phyloP scores from a whole-genome alignment of 2,888 invertebrate genomes.

The Catonia carolina region DNA sequence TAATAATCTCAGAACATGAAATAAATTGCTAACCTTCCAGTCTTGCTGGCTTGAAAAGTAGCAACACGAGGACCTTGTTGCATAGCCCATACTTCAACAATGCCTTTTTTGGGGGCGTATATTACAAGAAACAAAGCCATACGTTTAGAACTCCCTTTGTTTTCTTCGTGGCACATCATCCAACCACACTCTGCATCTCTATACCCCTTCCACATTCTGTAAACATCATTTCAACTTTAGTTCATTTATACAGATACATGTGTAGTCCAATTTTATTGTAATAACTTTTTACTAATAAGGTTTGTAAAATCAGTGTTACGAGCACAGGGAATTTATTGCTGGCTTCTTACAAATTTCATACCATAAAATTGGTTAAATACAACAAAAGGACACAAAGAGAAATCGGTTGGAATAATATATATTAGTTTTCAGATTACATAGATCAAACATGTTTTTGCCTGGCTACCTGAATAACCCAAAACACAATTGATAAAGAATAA shows the following conservation, averaged over 20 bases:
- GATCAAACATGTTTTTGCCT: too few relatives aligned
- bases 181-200: slow-evolving; percentile 93
- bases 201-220: slow-evolving; percentile 54
- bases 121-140: slow-evolving; percentile 71
- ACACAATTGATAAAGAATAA: too few relatives aligned
- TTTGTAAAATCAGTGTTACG: background rate
- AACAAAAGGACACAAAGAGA: too few relatives aligned
- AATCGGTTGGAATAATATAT: too few relatives aligned
- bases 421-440: too few relatives aligned
- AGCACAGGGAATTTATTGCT: background rate
- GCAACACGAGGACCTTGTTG: slow-evolving; percentile 86
- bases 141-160: slow-evolving; percentile 35
- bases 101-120: slow-evolving; percentile 85
- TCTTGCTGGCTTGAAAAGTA: slow-evolving; percentile 82
- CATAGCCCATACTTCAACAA: slow-evolving; percentile 88
- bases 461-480: too few relatives aligned
- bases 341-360: too few relatives aligned
- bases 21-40: slow-evolving; percentile 49
- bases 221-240: too few relatives aligned
- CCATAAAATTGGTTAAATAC: too few relatives aligned
- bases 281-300: background rate
- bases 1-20: background rate
- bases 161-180: slow-evolving; percentile 69
- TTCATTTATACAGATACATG: too few relatives aligned
- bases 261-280: background rate